Evolutionary conservation across 2,797 vertebrate genomes (phyloP).

Genomic region (Amphiprion clarkii): DNA sequence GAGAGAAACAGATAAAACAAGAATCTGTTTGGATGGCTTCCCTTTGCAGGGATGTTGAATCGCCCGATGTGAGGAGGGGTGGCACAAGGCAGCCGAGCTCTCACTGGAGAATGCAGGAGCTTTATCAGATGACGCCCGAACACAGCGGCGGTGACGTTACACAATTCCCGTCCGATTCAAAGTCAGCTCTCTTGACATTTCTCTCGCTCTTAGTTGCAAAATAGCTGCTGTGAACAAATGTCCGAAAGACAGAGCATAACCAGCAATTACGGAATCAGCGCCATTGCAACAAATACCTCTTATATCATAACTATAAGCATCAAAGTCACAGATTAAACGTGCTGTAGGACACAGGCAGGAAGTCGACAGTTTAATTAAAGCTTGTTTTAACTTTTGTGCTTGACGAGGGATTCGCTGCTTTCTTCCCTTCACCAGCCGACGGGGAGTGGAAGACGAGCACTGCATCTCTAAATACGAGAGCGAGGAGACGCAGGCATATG

Average conservation of each 20-base stretch:
- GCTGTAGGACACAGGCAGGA: constrained; percentile 44
- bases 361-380: constrained; percentile 70
- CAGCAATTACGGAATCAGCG: constrained; percentile 25
- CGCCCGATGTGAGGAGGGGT: constrained; percentile 9
- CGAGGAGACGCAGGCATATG: constrained; percentile 36
- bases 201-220: constrained; percentile 14
- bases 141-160: constrained; percentile 42
- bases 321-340: constrained; percentile 24
- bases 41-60: constrained; percentile 12
- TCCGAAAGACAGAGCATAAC: background rate
- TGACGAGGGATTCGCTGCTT: constrained; percentile 48
- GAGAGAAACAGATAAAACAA: constrained; percentile 4
- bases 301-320: constrained; percentile 22
- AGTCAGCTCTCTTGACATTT: constrained; percentile 51
- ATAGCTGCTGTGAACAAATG: constrained; percentile 29
- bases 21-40: constrained; percentile 27
- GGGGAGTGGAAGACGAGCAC: constrained; percentile 9
- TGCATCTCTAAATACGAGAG: constrained; percentile 34
- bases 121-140: constrained; percentile 39
- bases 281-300: constrained; percentile 3
- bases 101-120: constrained; percentile 21
- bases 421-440: constrained; percentile 5
- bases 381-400: constrained; percentile 54
- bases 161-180: constrained; percentile 37
- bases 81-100: background rate